phyloP scores from a whole-genome alignment of 2,888 invertebrate species.

The Lasioglossum zephyrum region DNA sequence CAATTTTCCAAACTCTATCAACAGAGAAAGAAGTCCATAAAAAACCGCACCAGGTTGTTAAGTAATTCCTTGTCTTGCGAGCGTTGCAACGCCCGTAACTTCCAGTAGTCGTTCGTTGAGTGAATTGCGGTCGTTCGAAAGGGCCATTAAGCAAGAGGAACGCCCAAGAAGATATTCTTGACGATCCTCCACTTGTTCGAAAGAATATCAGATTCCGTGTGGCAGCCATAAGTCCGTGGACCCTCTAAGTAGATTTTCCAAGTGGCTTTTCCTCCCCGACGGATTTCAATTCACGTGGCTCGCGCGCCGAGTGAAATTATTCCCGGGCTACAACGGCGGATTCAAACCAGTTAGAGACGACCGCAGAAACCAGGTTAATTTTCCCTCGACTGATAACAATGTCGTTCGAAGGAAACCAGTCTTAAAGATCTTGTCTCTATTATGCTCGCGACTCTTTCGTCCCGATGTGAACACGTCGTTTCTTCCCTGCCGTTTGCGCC shows the following conservation, averaged over 20 bases:
- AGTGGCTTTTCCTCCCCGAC: constrained; percentile 3
- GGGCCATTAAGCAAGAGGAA: constrained; percentile 4
- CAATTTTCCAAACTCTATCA: not conserved
- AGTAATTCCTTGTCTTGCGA: not conserved
- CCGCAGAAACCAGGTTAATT: constrained; percentile 62
- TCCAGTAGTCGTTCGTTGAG: not conserved
- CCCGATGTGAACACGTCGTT: constrained; percentile 48
- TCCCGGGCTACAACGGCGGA: not conserved
- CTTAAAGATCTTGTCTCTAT: constrained; percentile 58
- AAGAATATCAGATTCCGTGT: not conserved
- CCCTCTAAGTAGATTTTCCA: not conserved
- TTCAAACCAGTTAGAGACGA: constrained; percentile 41
- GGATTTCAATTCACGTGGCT: constrained; percentile 8
- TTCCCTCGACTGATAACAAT: constrained; percentile 65
- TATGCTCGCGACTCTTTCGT: constrained; percentile 41
- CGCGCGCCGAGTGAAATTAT: constrained; percentile 46
- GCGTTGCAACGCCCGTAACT: not conserved
- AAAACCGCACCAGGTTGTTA: not conserved
- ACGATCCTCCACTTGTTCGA: not conserved
- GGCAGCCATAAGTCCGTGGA: not conserved
- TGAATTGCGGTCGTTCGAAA: not conserved
- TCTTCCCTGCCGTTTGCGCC: constrained; percentile 44
- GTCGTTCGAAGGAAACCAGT: constrained; percentile 56
- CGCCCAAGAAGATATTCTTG: not conserved
- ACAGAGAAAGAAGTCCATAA: not conserved